phyloP scores from a whole-genome alignment of 2,113 vertebrate genomes.

The Atherinomorus stipes region DNA sequence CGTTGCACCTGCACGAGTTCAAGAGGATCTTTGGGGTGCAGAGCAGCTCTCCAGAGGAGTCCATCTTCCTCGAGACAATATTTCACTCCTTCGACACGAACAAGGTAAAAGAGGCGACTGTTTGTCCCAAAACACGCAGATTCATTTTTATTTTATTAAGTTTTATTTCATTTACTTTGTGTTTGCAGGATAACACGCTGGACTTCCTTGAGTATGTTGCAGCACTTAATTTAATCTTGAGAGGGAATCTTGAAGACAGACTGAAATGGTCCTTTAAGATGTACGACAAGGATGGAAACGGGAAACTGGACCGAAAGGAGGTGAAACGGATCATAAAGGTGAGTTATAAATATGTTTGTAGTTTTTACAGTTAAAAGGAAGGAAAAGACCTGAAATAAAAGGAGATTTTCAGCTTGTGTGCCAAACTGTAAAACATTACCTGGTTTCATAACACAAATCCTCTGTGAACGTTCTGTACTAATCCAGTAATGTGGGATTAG shows the following conservation, averaged over 20 bases:
- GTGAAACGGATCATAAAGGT: conserved; percentile 86
- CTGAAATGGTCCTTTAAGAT: conserved; percentile 91
- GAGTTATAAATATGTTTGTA: not conserved
- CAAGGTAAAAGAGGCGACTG: conserved; percentile 62
- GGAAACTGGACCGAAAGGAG: conserved; percentile 85
- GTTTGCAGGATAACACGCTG: conserved; percentile 84
- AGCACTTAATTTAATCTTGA: conserved; percentile 84
- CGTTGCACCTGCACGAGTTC: conserved; percentile 87
- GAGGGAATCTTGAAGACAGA: conserved; percentile 87
- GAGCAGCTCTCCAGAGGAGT: conserved; percentile 84
- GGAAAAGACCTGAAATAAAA: not conserved
- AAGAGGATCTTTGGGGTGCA: conserved; percentile 87
- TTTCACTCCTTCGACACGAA: conserved; percentile 89
- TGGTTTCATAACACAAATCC: conserved; percentile 46
- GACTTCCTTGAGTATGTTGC: conserved; percentile 89
- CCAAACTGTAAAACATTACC: not conserved
- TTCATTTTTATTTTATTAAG: too few species aligned
- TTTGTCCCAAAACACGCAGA: not conserved
- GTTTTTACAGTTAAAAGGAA: too few species aligned
- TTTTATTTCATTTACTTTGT: not conserved
- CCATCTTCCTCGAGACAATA: conserved; percentile 86
- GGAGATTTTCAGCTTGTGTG: not conserved
- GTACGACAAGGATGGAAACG: conserved; percentile 88
- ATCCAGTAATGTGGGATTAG: not conserved
- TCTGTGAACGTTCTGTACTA: conserved; percentile 1